phyloP scores from a whole-genome alignment of 2,888 invertebrate genomes.

The Pseudanteris insignis region DNA sequence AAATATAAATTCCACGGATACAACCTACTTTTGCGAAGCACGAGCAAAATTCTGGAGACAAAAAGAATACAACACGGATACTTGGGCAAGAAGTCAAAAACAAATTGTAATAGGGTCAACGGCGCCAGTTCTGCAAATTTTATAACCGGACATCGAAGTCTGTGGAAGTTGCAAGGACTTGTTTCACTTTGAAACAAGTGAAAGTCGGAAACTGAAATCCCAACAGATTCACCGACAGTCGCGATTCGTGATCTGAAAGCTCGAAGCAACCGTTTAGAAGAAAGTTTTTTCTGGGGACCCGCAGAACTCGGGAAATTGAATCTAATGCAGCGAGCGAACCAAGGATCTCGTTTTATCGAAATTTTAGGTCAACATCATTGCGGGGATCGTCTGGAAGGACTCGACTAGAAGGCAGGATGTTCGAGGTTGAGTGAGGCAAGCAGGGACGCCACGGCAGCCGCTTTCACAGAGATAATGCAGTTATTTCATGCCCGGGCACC shows the following conservation, averaged over 20 bases:
- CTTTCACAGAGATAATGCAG: slow-evolving; percentile 64
- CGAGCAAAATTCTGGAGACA: slow-evolving; percentile 10
- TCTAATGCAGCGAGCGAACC: slow-evolving; percentile 54
- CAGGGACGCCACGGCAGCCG: slow-evolving; percentile 53
- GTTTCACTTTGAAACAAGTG: slow-evolving; percentile 33
- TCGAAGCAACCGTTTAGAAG: slow-evolving; percentile 47
- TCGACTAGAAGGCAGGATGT: slow-evolving; percentile 28
- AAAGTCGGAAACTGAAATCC: slow-evolving; percentile 40
- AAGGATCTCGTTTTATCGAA: slow-evolving; percentile 60
- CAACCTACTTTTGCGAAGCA: too few species aligned
- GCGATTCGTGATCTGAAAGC: slow-evolving; percentile 41
- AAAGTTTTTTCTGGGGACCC: slow-evolving; percentile 54
- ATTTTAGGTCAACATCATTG: slow-evolving; percentile 60
- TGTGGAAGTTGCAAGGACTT: slow-evolving; percentile 22
- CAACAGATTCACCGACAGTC: slow-evolving; percentile 41
- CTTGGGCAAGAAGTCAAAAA: slow-evolving; percentile 2
- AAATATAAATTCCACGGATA: too few species aligned
- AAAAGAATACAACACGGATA: too few species aligned
- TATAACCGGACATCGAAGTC: slow-evolving; percentile 23
- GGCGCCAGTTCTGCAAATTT: slow-evolving; percentile 22
- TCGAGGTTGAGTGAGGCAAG: slow-evolving; percentile 36
- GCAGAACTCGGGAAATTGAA: slow-evolving; percentile 60
- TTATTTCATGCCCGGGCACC: slow-evolving; percentile 64
- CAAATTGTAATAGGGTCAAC: slow-evolving; percentile 20
- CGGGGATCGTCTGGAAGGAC: slow-evolving; percentile 37